Base-by-base conservation (phyloP, 1,140 invertebrate genomes). In the Brachionus rotundiformis region DNA sequence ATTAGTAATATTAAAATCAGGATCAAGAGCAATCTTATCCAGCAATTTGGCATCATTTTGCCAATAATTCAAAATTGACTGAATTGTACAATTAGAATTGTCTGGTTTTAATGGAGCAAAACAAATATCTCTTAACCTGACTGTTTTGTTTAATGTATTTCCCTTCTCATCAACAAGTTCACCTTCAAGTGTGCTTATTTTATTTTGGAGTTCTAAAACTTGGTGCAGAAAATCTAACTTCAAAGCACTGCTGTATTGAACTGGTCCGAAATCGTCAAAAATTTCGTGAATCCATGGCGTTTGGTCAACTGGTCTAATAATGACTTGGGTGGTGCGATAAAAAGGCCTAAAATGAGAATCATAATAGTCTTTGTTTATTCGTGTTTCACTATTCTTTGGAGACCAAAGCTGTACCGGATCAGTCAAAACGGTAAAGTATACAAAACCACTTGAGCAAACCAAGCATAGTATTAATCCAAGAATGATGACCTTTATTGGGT, bases 391-490 rank as follows among this genome's bases (percentile, higher is more conserved):
- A 36, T 89, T 88, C 0, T 95, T 93, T 0, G 95, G 92, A 0
- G 96, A 95, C 98, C 98, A 99, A 29, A 99, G 88, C 87, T 98
- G 92, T 0, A 99, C 95, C 0, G 97, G 97, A 90, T 99, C 92
- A 0, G 95, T 98, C 3, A 93, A 96, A 0, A 96, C 88, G 68
- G 90, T 86, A 44, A 94, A 91, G 73, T 85, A 93, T 89, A 82
- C 91, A 90, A 90, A 90, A 86, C 85, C 94, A 89, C 65, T 93
- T 83, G 73, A 86, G 86, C 84, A 91, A 84, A 71, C 93, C 88
- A 83, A 92, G 83, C 88, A 88, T 89, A 85, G 87, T 83, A 90
- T 90, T 0, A 91, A 86, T 84, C 93, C 93, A 23, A 92, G 82
- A 25, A 93, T 89, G 3, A 98, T 87, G 2, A 96, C 91, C 3